Base-by-base conservation (phyloP, 2,113 vertebrate species). In the Puntigrus tetrazona region DNA sequence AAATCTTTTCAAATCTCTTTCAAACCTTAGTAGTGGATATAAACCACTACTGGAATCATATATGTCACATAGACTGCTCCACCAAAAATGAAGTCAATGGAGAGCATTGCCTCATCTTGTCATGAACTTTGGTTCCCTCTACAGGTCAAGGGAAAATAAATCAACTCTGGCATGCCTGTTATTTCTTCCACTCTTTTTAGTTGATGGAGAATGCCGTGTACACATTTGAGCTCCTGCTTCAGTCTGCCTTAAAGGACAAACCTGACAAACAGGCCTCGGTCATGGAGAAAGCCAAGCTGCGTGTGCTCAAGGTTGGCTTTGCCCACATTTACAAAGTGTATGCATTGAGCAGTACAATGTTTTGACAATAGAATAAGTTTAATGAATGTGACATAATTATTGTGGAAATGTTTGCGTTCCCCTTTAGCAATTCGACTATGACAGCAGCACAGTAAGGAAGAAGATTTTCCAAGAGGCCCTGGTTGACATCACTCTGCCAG, bases 381-480 rank as follows among this genome's bases (percentile, higher is more conserved):
- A 43, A n/a, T n/a, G 6, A 50, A 78, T 11, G 1, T 50, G 5
- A 22, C 18, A 76, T 29, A 59, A 59, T 57, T 20, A 9, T 77
- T 57, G 57, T 57, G 50, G 14, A 65, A 67, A 8, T 3, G 36
- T 29, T 29, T 36, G 4, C 18, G 63, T 70, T 13, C 90, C 89
- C 79, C 82, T 73, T 86, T 91, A 97, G 96, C 96, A 96, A 95
- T 97, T 94, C 3, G 95, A 97, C 88, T 95, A 96, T 0, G 96
- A 97, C 88, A 96, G 95, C 93, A 96, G 95, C 87, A 96, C 94
- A 57, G 87, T 95, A 82, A 92, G 95, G 83, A 97, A 96, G 93
- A 94, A 89, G 91, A 94, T 96, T 85, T 96, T 96, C 88, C 95
- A 96, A n/a, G 95, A 96, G 72, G 94, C 95, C 0, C 84, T 97